phyloP scores from a whole-genome alignment of 2,113 vertebrate species.

The Calonectris borealis region DNA sequence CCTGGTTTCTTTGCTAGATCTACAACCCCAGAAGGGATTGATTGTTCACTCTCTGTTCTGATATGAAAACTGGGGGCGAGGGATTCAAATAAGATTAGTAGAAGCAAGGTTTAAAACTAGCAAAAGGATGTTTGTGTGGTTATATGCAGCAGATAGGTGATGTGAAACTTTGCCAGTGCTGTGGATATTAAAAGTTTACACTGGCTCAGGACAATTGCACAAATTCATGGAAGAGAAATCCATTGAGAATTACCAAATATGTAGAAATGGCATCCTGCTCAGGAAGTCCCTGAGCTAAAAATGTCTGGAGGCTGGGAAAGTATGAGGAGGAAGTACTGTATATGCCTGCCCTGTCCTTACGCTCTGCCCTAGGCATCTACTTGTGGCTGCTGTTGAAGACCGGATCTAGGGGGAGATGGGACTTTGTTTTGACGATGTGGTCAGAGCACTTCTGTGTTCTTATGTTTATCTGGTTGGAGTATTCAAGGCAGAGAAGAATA shows the following conservation, averaged over 20 bases:
- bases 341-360: not conserved
- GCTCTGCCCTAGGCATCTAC: not conserved
- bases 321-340: not conserved
- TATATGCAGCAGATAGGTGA: not conserved
- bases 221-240: conserved; percentile 42
- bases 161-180: not conserved
- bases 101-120: not conserved
- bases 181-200: not conserved
- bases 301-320: conserved; percentile 56
- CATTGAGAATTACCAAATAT: conserved; percentile 53
- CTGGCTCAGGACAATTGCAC: conserved; percentile 13
- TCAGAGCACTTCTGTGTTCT: not conserved
- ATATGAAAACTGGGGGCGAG: not conserved
- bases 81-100: not conserved
- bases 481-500: not conserved
- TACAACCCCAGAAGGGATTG: not conserved
- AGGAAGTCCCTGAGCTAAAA: conserved; percentile 57
- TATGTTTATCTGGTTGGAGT: not conserved
- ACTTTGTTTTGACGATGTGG: not conserved
- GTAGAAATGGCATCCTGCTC: conserved; percentile 54
- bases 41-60: accelerated
- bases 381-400: not conserved
- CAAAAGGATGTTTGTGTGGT: not conserved
- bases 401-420: not conserved
- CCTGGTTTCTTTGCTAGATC: not conserved